Conservation (phyloP, 2,888 invertebrate species). For the Drosophila vallismaia region DNA sequence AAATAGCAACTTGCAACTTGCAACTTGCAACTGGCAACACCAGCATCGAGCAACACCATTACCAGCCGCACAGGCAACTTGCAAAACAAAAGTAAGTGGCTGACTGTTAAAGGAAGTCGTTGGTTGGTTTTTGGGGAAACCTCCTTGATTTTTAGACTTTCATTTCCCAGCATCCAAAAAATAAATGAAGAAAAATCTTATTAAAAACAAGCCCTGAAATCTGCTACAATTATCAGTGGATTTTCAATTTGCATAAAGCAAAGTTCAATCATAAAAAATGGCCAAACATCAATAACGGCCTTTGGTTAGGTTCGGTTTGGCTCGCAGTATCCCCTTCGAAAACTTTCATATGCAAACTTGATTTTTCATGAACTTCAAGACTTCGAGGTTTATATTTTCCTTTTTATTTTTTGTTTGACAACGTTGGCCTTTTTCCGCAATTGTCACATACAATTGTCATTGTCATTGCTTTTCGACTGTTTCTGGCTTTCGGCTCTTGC, state of each 20-base stretch:
- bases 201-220: constrained; percentile 46
- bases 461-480: constrained; percentile 61
- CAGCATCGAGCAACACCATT: not conserved
- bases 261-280: constrained; percentile 64
- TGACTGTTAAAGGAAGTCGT: constrained; percentile 35
- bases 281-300: constrained; percentile 44
- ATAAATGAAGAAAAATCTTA: constrained; percentile 43
- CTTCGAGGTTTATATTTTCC: constrained; percentile 16
- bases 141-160: constrained; percentile 30
- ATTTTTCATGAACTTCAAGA: constrained; percentile 76
- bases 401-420: constrained; percentile 14
- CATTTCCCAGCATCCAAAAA: constrained; percentile 23
- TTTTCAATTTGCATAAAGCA: constrained; percentile 65
- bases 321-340: constrained; percentile 50
- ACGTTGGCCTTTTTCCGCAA: constrained; percentile 71
- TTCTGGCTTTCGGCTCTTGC: constrained; percentile 34
- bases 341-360: constrained; percentile 61
- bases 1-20: constrained; percentile 15
- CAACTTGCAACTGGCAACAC: constrained; percentile 17
- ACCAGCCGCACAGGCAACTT: constrained; percentile 16
- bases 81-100: constrained; percentile 45
- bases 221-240: constrained; percentile 50
- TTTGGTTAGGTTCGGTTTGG: constrained; percentile 3
- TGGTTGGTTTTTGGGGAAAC: constrained; percentile 9
- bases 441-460: constrained; percentile 75